Evolutionary conservation across 1,140 invertebrate genomes (phyloP).

Genomic region (Cardiocondyla obscurior): DNA sequence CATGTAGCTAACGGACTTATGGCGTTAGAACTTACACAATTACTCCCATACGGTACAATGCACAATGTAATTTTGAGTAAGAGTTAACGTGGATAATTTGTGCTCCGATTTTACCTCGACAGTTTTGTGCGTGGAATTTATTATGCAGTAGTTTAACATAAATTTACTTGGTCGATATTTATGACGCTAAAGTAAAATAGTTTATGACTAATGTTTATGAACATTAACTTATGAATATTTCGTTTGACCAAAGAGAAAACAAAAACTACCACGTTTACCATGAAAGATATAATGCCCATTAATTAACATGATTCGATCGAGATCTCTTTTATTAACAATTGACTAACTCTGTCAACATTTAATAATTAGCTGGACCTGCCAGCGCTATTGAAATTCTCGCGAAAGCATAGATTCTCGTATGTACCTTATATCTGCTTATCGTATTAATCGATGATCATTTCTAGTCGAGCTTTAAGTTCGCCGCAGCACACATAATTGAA

Average conservation of each 20-base stretch:
- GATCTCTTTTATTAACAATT: background rate
- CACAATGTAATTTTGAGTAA: background rate
- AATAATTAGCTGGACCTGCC: slow-evolving; percentile 60
- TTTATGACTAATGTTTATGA: background rate
- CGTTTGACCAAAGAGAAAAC: background rate
- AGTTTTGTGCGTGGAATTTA: background rate
- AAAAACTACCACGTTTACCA: background rate
- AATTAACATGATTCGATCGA: background rate
- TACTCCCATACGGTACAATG: slow-evolving; percentile 3
- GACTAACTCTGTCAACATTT: slow-evolving; percentile 19
- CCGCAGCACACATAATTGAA: background rate
- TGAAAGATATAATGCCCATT: background rate
- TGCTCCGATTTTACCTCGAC: background rate
- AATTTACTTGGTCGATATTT: background rate
- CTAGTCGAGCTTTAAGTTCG: background rate
- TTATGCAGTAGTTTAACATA: background rate
- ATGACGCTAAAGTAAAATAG: background rate
- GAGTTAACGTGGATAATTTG: slow-evolving; percentile 16
- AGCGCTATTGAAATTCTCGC: slow-evolving; percentile 53
- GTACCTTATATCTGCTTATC: background rate
- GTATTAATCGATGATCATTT: background rate
- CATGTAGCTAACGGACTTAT: background rate
- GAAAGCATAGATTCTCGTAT: slow-evolving; percentile 29
- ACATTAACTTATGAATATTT: background rate
- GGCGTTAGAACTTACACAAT: slow-evolving; percentile 22